phyloP scores from a whole-genome alignment of 2,113 vertebrate genomes.

The Galeopterus variegatus region DNA sequence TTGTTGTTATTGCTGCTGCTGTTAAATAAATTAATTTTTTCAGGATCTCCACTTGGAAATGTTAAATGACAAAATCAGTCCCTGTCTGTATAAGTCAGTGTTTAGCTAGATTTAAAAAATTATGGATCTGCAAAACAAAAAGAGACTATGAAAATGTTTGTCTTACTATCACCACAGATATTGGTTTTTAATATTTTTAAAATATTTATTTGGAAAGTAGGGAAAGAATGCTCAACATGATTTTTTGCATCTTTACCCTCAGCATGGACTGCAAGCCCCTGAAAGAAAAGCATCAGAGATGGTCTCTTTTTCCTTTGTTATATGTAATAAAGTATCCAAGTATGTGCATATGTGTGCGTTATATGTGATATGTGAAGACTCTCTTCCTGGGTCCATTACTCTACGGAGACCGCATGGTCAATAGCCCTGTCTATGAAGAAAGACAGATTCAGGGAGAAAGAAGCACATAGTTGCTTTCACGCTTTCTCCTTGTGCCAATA shows the following conservation, averaged over 20 bases:
- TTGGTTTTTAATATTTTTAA: not conserved
- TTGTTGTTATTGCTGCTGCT: not conserved
- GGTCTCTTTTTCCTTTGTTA: not conserved
- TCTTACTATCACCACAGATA: not conserved
- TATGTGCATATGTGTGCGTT: not conserved
- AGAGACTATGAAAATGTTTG: not conserved
- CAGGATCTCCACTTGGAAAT: conserved; percentile 1
- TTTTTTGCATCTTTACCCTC: not conserved
- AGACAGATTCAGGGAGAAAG: not conserved
- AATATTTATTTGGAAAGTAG: not conserved
- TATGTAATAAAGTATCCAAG: not conserved
- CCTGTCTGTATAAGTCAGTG: not conserved
- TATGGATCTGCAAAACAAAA: not conserved
- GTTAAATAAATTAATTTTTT: conserved; percentile 33
- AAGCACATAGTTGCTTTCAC: not conserved
- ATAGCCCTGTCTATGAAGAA: not conserved
- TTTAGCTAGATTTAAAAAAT: not conserved
- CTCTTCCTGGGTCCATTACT: not conserved
- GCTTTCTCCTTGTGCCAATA: not conserved
- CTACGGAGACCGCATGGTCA: not conserved
- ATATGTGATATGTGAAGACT: not conserved
- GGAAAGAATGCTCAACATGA: not conserved
- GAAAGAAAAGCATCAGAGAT: not conserved
- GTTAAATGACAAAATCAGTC: not conserved
- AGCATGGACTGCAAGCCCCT: not conserved